phyloP scores from a whole-genome alignment of 2,888 invertebrate genomes.

The Leucania comma region DNA sequence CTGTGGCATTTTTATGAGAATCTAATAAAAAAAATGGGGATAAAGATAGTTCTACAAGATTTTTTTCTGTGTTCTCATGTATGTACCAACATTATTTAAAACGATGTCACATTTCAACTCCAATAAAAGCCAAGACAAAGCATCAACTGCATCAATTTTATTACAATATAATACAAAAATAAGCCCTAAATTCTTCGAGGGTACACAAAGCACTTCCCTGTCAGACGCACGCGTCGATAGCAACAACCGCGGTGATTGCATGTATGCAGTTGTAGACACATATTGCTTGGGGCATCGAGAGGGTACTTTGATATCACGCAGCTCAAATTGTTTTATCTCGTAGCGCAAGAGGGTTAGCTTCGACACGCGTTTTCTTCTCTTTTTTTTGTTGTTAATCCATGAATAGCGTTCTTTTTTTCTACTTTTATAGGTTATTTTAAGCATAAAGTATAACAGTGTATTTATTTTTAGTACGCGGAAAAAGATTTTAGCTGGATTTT shows the following conservation, averaged over 20 bases:
- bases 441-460: background rate
- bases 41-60: too few relatives aligned
- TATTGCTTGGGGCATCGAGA: slow-evolving; percentile 37
- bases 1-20: background rate
- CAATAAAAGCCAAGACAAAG: background rate
- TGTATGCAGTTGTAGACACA: slow-evolving; percentile 5
- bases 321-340: slow-evolving; percentile 57
- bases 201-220: slow-evolving; percentile 40
- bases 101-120: too few relatives aligned
- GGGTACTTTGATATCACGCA: slow-evolving; percentile 52
- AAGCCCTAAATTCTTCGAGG: slow-evolving; percentile 37
- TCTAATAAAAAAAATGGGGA: background rate
- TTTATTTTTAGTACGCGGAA: background rate
- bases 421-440: background rate
- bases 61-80: too few relatives aligned
- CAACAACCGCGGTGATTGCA: slow-evolving; percentile 53
- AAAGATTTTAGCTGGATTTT: too few relatives aligned
- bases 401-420: background rate
- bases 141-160: background rate
- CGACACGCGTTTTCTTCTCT: background rate
- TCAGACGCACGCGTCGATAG: slow-evolving; percentile 53
- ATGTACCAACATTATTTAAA: too few relatives aligned
- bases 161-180: background rate
- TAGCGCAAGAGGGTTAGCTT: slow-evolving; percentile 20
- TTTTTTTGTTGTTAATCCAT: background rate